Conservation (phyloP, 2,888 invertebrate genomes). For the Scrobipalpa atriplicella region DNA sequence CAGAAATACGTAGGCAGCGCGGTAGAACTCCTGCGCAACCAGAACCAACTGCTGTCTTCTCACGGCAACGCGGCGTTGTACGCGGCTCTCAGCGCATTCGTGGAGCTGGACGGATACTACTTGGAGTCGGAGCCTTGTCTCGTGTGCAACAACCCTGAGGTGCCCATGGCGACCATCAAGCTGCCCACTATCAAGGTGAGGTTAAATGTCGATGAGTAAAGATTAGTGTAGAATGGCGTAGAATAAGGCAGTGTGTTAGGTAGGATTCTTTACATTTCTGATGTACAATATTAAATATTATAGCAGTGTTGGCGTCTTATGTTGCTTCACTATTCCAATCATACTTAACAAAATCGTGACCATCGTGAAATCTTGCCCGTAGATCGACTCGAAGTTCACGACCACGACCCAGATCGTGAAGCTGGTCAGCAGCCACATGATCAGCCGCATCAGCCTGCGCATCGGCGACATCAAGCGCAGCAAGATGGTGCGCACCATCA, state of each 20-base stretch:
- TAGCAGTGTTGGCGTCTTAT: too few species aligned
- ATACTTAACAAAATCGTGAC: too few species aligned
- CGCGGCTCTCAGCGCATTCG: constrained; percentile 95
- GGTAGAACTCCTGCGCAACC: constrained; percentile 91
- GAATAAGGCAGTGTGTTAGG: too few species aligned
- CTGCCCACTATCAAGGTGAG: constrained; percentile 93
- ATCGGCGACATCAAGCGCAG: constrained; percentile 97
- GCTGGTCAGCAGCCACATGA: constrained; percentile 96
- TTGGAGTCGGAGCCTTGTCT: constrained; percentile 98
- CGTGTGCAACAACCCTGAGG: constrained; percentile 98
- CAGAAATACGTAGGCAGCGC: constrained; percentile 93
- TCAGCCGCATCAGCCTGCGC: constrained; percentile 95
- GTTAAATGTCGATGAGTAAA: too few species aligned
- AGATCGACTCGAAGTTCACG: constrained; percentile 97
- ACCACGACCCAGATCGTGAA: constrained; percentile 99
- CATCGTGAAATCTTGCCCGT: too few species aligned
- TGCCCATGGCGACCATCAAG: constrained; percentile 95
- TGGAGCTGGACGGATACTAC: constrained; percentile 97
- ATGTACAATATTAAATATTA: too few species aligned
- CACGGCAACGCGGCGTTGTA: constrained; percentile 98
- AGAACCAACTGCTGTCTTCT: constrained; percentile 93
- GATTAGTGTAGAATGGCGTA: too few species aligned
- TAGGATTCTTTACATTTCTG: too few species aligned
- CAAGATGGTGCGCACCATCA: constrained; percentile 98
- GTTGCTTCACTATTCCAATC: too few species aligned